Evolutionary conservation across 2,113 vertebrate species (phyloP).

Genomic region (Heterotilapia buettikoferi): DNA sequence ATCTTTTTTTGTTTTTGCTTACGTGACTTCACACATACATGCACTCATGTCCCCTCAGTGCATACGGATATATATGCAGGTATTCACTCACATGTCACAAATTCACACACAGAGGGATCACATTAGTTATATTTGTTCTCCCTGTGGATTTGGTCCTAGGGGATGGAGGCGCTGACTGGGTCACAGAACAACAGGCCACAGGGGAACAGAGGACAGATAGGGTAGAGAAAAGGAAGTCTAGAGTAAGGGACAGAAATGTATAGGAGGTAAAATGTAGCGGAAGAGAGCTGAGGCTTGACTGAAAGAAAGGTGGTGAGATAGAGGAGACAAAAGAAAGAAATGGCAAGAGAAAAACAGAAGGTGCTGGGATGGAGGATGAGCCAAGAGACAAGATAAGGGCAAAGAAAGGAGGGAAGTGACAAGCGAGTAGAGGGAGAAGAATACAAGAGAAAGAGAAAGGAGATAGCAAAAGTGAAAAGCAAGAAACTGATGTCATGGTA

Average conservation of each 20-base stretch:
- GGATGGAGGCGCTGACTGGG: slow-evolving; percentile 12
- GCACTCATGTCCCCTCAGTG: background rate
- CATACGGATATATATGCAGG: background rate
- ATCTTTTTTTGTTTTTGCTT: slow-evolving; percentile 22
- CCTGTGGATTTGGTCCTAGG: slow-evolving; percentile 10
- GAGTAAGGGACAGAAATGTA: slow-evolving; percentile 13
- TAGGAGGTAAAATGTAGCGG: slow-evolving; percentile 8
- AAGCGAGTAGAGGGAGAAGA: slow-evolving; percentile 28
- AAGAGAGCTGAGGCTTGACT: slow-evolving; percentile 2
- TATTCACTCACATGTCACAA: slow-evolving; percentile 30
- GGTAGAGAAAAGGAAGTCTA: slow-evolving; percentile 1
- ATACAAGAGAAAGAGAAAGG: slow-evolving; percentile 1
- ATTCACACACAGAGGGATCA: slow-evolving; percentile 2
- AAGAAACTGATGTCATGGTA: slow-evolving; percentile 19
- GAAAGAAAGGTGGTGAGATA: slow-evolving; percentile 46
- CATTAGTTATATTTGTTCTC: slow-evolving; percentile 50
- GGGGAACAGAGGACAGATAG: slow-evolving; percentile 28
- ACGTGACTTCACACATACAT: background rate
- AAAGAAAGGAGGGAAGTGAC: slow-evolving; percentile 48
- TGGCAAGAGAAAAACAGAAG: background rate
- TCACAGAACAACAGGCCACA: slow-evolving; percentile 30
- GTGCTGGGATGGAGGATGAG: slow-evolving; percentile 16
- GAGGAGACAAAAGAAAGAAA: slow-evolving; percentile 39
- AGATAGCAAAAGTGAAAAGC: slow-evolving; percentile 26
- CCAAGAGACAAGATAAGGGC: slow-evolving; percentile 56